Evolutionary conservation across 1,140 invertebrate species (phyloP), one percentile per base, ranked within the genome.

Genomic region (Bicyclus anynana): DNA sequence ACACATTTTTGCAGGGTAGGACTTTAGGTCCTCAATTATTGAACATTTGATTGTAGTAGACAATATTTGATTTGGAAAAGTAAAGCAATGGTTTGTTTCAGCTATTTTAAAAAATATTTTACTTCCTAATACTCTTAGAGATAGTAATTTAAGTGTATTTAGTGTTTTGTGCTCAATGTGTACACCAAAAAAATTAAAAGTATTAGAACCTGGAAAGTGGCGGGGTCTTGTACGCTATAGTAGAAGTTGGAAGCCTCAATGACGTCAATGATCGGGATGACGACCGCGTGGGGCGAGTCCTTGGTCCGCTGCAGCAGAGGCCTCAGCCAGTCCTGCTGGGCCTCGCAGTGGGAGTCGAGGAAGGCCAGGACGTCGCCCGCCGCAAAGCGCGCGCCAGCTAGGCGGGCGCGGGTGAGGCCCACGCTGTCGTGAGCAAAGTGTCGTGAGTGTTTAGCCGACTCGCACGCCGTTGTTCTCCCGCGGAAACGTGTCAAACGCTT

Each of bases 261-360:
- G 23, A 96, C 95, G 89, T 99, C 97, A 63, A 99, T 98, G 54
- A 98, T 97, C 10, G 97, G 97, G 72, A 97, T 96, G 13, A 98
- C 87, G 18, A 98, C 95, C 12, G 94, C 92, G 12, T 90, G 92
- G 0, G 91, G 88, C n/a, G 94, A 93, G 49, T 97, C 92, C 82
- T 95, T 94, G 67, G 98, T 96, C 60, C 96, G 89, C 65, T 94
- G 91, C 38, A 98, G 86, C 23, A 99, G 80, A 1, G 97, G 97
- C 77, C 98, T 94, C 47, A 98, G 90, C 96, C 96, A 97, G 74
- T 93, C 91, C 59, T 89, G 79, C 62, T 93, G 94, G 4, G 92
- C 93, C 91, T 99, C 97, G 89, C 97, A 98, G 84, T 99, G 97
- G 4, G 97, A 95, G 89, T 99, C 97, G 42, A 98, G 90, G 81